Percentiles rank a stretch among this genome's conserved stretches.
These are phyloP conservation scores for Cistogaster globosa DNA, from an alignment of 2,888 invertebrate genomes.

Conservation along the genomic window DNA sequence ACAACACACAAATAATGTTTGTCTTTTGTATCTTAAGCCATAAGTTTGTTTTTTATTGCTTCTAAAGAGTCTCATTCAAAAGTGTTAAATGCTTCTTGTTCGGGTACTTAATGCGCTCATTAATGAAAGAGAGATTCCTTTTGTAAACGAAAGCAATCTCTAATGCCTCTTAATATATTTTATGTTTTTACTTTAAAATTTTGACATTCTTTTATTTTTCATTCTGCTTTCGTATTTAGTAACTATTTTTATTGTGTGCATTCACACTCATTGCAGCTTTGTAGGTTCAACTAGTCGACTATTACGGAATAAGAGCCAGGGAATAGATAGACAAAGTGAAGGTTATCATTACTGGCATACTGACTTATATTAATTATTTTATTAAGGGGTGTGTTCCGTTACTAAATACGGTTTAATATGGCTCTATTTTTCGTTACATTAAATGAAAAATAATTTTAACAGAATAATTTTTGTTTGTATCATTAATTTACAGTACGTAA, in stretches of 20 bases:
- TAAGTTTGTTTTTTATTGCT: conserved; percentile 1
- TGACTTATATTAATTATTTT: conserved; percentile 43
- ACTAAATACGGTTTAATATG: background rate
- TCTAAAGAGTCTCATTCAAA: conserved; percentile 36
- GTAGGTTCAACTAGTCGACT: background rate
- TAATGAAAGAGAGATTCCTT: conserved; percentile 32
- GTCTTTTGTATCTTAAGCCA: background rate
- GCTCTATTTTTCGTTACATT: too few species aligned
- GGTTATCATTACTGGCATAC: conserved; percentile 62
- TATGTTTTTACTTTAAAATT: too few species aligned
- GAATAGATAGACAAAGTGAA: conserved; percentile 16
- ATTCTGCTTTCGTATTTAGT: background rate
- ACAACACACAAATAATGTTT: conserved; percentile 16
- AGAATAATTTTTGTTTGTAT: too few species aligned
- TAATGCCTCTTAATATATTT: background rate
- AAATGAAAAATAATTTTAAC: too few species aligned
- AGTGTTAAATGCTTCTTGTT: conserved; percentile 56
- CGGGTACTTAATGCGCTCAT: conserved; percentile 44
- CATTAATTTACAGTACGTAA: background rate
- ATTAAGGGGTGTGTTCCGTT: conserved; percentile 19
- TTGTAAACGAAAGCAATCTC: background rate
- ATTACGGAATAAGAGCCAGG: background rate
- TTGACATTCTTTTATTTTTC: background rate
- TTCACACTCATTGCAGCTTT: conserved; percentile 22
- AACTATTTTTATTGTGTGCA: conserved; percentile 40